Conservation (phyloP, 2,797 vertebrate genomes). For the Pampus argenteus region DNA sequence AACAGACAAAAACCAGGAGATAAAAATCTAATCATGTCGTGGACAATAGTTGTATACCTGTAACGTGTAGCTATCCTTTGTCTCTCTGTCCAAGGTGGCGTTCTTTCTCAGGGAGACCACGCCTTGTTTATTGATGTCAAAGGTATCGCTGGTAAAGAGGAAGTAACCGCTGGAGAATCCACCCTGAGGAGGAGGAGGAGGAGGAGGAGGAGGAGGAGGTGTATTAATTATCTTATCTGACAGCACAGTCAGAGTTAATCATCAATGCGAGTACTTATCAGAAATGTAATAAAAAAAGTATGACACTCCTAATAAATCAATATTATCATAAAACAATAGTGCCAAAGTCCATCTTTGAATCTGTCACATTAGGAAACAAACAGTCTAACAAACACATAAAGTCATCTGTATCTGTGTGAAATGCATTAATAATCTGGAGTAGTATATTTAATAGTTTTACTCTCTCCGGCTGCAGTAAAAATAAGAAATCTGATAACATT, state of each 20-base stretch:
- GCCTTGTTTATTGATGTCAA: conserved; percentile 80
- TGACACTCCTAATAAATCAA: neutral
- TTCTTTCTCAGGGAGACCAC: conserved; percentile 77
- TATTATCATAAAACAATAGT: neutral
- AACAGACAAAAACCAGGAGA: neutral
- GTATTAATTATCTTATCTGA: fast-evolving
- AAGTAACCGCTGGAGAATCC: conserved; percentile 86
- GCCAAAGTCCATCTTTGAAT: neutral
- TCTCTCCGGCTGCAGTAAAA: neutral
- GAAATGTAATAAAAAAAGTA: neutral
- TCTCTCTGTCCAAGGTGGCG: conserved; percentile 85
- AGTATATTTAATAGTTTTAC: neutral
- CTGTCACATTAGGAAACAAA: no score
- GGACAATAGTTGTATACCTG: conserved; percentile 68
- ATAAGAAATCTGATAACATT: no score
- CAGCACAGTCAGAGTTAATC: neutral
- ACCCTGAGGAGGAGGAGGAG: conserved; percentile 65
- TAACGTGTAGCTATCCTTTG: conserved; percentile 72
- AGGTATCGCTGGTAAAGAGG: conserved; percentile 70
- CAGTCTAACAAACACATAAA: no score
- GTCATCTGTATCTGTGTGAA: neutral
- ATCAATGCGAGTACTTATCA: neutral
- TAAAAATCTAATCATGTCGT: no score
- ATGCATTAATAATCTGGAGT: neutral
- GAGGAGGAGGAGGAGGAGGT: neutral